Evolutionary conservation across 2,888 invertebrate species (phyloP), one percentile per base, ranked within the genome.

Genomic region (Hypercompe scribonia): DNA sequence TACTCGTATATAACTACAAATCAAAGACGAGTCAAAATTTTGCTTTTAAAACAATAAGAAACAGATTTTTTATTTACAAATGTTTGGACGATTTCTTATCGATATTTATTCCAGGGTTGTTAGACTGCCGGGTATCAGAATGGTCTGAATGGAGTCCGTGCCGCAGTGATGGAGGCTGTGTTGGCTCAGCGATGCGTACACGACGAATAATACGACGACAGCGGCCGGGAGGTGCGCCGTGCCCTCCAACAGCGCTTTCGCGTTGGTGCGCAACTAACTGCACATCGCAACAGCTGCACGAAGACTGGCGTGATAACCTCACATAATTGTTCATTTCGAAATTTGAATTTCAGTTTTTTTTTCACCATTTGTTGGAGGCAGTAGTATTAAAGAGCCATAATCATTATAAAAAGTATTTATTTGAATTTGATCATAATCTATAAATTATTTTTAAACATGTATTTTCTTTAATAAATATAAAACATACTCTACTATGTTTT

Each of bases 131-230:
- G 84, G 98, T 98, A 70, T 97, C 97, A 79, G 97, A 97, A 81
- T 99, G 98, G 99, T 97, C 98, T 39, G 97, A 97, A 73, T 99
- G 98, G 99, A 97, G 98, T 87, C 95, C 97, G 15, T 99, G 99
- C 96, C 98, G 97, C 93, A 97, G 98, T 89, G 97, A 98, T 71
- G 98, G 99, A 90, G 98, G 98, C 80, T 99, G 99, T 84, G 98
- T 99, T 78, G 99, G 99, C 36, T 98, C 98, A 88, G 98, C 98
- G 92, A 96, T 97, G 91, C 97, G 99, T 85, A 97, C 97, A 83
- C 96, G 99, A 78, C 97, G 97, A 84, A 97, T 99, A 73, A 93
- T 97, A 81, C 97, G 97, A 85, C 97, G 97, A 84, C 97, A 98
- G 72, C 96, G 98, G 77, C 96, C 98, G 24, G 98, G 98, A 24